A percentile compares a stretch with the other conserved stretches of the same genome.
These are phyloP conservation scores for Acestrorhynchus altus DNA, from an alignment of 2,797 vertebrate species.

Conservation along the genomic window DNA sequence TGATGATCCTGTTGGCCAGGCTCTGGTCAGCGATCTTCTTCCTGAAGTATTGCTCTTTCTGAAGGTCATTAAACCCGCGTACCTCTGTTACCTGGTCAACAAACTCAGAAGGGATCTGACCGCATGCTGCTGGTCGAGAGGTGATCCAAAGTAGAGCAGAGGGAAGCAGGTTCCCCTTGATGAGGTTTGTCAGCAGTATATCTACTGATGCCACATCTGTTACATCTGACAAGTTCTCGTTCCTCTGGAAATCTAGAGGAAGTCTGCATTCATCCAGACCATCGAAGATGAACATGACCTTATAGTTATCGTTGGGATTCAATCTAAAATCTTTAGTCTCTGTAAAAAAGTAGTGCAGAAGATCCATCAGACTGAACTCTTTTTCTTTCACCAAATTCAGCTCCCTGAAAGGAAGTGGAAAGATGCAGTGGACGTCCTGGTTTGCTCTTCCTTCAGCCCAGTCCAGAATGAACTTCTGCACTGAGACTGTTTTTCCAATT, in stretches of 20 bases:
- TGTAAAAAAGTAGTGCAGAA: background rate
- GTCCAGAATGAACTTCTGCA: constrained; percentile 32
- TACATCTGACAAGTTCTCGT: background rate
- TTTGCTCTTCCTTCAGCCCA: constrained; percentile 28
- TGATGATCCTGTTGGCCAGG: background rate
- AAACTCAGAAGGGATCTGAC: constrained; percentile 17
- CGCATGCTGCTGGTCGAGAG: constrained; percentile 40
- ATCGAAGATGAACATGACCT: constrained; percentile 21
- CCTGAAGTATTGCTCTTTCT: too few species aligned
- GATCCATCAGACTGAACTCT: background rate
- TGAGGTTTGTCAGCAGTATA: constrained; percentile 32
- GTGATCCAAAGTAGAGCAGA: constrained; percentile 38
- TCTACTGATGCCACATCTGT: constrained; percentile 14
- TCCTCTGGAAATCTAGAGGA: constrained; percentile 27
- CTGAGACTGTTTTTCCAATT: constrained; percentile 29
- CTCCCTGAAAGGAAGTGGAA: constrained; percentile 29
- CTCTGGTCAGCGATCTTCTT: too few species aligned
- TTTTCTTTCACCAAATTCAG: constrained; percentile 13
- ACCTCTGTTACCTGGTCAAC: too few species aligned
- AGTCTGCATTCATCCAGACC: constrained; percentile 34
- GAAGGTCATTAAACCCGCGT: too few species aligned
- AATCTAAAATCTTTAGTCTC: constrained; percentile 3
- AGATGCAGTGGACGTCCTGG: constrained; percentile 11
- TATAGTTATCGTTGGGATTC: background rate
- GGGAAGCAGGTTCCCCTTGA: constrained; percentile 30